phyloP scores from a whole-genome alignment of 2,888 invertebrate genomes.

The Dyspetes luteomarginatus region DNA sequence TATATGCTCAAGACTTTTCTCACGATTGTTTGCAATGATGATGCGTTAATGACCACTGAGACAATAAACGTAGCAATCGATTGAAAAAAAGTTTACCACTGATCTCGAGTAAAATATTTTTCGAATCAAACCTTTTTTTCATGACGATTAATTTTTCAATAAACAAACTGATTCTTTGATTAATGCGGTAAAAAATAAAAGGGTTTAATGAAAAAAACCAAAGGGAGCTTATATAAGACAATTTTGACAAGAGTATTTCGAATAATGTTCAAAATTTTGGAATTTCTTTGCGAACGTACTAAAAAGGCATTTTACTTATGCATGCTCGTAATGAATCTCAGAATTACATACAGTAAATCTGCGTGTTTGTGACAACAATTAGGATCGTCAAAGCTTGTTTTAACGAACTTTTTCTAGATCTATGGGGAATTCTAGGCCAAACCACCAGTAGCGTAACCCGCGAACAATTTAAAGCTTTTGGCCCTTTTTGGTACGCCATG shows the following conservation, averaged over 20 bases:
- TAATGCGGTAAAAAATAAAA: not conserved
- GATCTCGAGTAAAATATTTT: no score
- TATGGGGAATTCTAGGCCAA: no score
- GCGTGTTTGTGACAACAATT: slow-evolving; percentile 1
- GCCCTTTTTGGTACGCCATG: no score
- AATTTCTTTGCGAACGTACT: not conserved
- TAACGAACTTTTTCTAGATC: no score
- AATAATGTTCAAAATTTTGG: no score
- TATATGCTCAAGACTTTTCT: not conserved
- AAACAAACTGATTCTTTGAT: no score
- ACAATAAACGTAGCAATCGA: not conserved
- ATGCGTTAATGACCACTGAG: slow-evolving; percentile 16
- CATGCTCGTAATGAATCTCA: not conserved
- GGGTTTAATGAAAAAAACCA: not conserved
- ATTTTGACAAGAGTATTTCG: no score
- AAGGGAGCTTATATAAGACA: not conserved
- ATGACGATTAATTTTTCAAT: no score
- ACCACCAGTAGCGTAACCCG: no score
- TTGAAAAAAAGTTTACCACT: not conserved
- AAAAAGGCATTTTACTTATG: not conserved
- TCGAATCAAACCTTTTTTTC: no score
- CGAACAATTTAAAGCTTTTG: no score
- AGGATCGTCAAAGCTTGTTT: slow-evolving; percentile 7
- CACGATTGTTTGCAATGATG: slow-evolving; percentile 19
- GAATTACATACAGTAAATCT: not conserved